These are phyloP conservation scores for Mustela lutreola DNA, from an alignment of 2,113 vertebrate genomes.

Conservation along the genomic window DNA sequence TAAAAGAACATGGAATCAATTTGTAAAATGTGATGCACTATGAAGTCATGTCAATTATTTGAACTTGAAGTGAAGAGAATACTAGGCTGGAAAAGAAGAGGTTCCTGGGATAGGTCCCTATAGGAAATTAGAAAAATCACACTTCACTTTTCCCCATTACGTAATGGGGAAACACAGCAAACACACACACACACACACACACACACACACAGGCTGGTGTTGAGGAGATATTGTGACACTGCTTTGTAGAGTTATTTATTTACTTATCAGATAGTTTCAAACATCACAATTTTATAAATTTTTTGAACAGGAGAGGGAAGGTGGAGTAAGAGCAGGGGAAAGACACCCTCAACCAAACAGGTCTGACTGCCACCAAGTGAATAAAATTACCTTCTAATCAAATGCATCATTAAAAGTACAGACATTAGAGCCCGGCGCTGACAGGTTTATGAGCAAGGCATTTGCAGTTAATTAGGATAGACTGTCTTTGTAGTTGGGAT, in stretches of 20 bases:
- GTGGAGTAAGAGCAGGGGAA: neutral
- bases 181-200: neutral
- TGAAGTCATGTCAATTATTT: neutral
- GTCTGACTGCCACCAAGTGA: constrained; percentile 66
- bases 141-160: neutral
- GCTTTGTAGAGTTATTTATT: constrained; percentile 36
- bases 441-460: constrained; percentile 81
- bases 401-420: constrained; percentile 85
- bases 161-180: no score
- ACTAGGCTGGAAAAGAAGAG: neutral
- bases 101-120: neutral
- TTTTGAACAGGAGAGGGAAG: constrained; percentile 47
- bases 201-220: neutral
- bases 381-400: constrained; percentile 83
- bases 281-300: constrained; percentile 50
- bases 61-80: neutral
- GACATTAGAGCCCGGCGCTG: constrained; percentile 78
- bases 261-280: neutral
- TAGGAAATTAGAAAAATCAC: neutral
- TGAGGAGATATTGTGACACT: neutral
- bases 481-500: constrained; percentile 72
- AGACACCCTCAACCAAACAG: constrained; percentile 68
- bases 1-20: neutral
- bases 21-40: neutral
- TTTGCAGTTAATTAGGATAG: constrained; percentile 84